phyloP scores from a whole-genome alignment of 2,797 vertebrate species.

The Epinephelus malabaricus region DNA sequence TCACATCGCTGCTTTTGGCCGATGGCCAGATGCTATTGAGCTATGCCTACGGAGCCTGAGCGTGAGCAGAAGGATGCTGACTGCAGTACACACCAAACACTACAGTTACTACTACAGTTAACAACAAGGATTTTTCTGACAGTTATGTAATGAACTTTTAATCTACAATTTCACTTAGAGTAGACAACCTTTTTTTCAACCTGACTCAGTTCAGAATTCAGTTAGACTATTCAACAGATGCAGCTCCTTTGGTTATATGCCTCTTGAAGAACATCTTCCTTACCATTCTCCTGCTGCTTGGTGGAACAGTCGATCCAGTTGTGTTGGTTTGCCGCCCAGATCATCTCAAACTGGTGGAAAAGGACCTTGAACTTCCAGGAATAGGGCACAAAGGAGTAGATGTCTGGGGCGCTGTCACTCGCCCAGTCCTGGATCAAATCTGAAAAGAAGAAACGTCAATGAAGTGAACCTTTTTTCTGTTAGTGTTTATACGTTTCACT shows the following conservation, averaged over 20 bases:
- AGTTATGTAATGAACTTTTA: too few species aligned
- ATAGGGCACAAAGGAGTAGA: constrained; percentile 98
- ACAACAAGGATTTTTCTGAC: too few species aligned
- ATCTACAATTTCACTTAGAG: too few species aligned
- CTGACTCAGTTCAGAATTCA: background rate
- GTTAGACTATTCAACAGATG: background rate
- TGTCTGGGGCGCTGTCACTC: constrained; percentile 95
- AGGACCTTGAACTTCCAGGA: constrained; percentile 98
- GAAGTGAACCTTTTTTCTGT: background rate
- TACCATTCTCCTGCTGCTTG: constrained; percentile 99
- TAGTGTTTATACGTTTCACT: background rate
- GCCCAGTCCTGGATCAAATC: constrained; percentile 99
- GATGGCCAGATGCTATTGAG: too few species aligned
- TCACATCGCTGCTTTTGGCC: too few species aligned
- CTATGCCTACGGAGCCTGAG: too few species aligned
- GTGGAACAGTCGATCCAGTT: constrained; percentile 99
- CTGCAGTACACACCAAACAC: too few species aligned
- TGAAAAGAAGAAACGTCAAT: constrained; percentile 61
- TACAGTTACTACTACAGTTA: too few species aligned
- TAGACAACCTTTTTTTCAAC: too few species aligned
- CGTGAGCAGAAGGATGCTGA: too few species aligned
- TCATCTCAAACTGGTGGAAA: constrained; percentile 99
- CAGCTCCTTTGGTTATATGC: background rate
- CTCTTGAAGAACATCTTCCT: constrained; percentile 28
- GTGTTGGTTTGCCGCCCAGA: constrained; percentile 99